Conservation (phyloP, 2,113 vertebrate genomes). For the Psittacula cyanocephala region DNA sequence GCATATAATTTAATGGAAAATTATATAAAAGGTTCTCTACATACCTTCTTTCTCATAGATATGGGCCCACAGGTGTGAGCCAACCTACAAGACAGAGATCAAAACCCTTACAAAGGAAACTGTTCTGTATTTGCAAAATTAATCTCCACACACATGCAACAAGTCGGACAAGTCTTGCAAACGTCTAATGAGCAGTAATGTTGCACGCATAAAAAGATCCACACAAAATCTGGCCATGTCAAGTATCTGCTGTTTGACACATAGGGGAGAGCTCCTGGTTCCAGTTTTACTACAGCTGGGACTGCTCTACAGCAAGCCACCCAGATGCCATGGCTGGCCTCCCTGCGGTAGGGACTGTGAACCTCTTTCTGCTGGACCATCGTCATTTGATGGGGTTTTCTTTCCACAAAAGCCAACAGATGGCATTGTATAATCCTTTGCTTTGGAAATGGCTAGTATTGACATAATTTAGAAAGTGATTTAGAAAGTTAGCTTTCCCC, state of each 20-base stretch:
- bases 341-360: neutral
- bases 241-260: neutral
- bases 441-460: neutral
- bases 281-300: neutral
- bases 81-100: neutral
- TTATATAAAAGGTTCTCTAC: neutral
- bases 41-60: neutral
- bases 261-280: neutral
- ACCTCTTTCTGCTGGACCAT: neutral
- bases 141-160: neutral
- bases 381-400: neutral
- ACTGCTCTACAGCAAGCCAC: neutral
- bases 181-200: neutral
- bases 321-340: neutral
- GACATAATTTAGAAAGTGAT: neutral
- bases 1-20: conserved; percentile 19
- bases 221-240: neutral
- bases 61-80: fast-evolving
- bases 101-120: neutral
- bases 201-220: neutral
- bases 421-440: conserved; percentile 22
- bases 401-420: neutral
- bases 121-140: neutral
- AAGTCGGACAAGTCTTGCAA: neutral
- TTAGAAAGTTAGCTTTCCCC: conserved; percentile 35